Conservation (phyloP, 2,797 vertebrate genomes). For the Danio tinwini region DNA sequence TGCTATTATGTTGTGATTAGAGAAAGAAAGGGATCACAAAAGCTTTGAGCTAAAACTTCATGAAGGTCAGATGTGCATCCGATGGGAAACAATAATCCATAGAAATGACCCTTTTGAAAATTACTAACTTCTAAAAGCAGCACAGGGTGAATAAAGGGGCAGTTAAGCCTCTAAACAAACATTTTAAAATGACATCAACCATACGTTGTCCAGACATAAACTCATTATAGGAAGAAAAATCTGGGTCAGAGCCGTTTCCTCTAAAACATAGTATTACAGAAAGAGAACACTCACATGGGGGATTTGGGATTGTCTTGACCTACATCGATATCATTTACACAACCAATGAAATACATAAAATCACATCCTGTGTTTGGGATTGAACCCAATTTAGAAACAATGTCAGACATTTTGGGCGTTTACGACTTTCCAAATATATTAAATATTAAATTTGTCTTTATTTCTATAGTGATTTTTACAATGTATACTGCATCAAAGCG, state of each 20-base stretch:
- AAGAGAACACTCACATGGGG: background rate
- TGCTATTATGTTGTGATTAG: background rate
- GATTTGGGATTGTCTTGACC: conserved; percentile 15
- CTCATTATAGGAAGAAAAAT: conserved; percentile 3
- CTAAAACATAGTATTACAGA: background rate
- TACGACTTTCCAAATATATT: background rate
- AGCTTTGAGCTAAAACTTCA: conserved; percentile 1
- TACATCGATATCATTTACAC: conserved; percentile 6
- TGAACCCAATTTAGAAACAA: background rate
- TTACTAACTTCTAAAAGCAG: background rate
- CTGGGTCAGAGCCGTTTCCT: conserved; percentile 14
- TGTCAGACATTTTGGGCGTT: background rate
- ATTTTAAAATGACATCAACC: conserved; percentile 5
- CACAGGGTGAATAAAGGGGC: background rate
- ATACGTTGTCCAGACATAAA: conserved; percentile 2
- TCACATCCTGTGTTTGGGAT: background rate
- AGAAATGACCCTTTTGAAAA: background rate
- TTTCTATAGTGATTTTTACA: too few relatives aligned
- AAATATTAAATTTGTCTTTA: background rate
- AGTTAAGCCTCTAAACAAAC: background rate
- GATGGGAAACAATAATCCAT: background rate
- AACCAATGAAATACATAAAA: background rate
- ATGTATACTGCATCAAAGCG: too few relatives aligned
- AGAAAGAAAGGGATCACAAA: conserved; percentile 15
- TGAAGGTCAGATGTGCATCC: conserved; percentile 9